Conservation (phyloP, 2,113 vertebrate species). For the Cynocephalus volans region DNA sequence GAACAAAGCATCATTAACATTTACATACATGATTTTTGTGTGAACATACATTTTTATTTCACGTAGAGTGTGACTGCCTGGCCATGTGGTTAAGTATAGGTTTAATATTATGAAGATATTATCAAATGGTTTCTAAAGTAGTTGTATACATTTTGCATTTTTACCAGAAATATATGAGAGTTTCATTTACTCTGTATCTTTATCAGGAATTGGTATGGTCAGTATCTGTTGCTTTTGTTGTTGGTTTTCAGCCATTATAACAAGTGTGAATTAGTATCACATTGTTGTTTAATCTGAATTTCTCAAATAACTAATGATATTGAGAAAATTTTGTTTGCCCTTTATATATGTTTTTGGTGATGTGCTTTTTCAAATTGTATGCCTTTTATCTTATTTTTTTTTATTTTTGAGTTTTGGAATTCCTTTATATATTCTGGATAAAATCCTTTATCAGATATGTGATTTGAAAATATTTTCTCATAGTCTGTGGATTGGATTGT, state of each 20-base stretch:
- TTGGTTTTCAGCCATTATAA: not conserved
- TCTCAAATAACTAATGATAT: not conserved
- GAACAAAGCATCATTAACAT: not conserved
- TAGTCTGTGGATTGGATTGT: not conserved
- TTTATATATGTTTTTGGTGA: not conserved
- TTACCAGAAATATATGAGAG: not conserved
- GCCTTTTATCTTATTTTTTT: not conserved
- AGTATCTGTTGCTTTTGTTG: not conserved
- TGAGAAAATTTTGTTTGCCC: not conserved
- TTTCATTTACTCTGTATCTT: not conserved
- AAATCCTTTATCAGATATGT: not conserved
- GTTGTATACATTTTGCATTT: not conserved
- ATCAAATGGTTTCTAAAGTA: not conserved
- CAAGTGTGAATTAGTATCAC: not conserved
- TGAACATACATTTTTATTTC: not conserved
- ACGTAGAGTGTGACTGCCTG: not conserved
- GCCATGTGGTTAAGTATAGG: not conserved
- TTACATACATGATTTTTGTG: not conserved
- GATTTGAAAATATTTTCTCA: not conserved
- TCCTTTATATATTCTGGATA: not conserved
- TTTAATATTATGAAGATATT: not conserved
- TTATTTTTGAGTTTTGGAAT: not conserved
- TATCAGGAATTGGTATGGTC: not conserved
- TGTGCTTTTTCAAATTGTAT: not conserved
- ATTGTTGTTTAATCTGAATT: not conserved